These are phyloP conservation scores for Pseudocheirus occidentalis DNA, from an alignment of 2,797 vertebrate species.

Conservation along the genomic window DNA sequence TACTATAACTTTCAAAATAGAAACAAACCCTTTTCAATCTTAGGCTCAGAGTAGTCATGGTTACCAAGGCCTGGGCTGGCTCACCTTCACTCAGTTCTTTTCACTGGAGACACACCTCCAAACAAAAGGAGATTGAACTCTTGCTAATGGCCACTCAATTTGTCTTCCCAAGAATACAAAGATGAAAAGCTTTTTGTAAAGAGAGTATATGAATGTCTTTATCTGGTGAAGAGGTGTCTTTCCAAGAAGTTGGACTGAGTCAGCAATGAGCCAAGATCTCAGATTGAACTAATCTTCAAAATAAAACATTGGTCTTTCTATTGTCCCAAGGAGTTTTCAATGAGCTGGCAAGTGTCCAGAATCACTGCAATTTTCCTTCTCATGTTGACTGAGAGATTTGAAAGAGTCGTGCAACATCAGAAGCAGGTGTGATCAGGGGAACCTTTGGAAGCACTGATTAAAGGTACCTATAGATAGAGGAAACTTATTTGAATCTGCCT, in stretches of 20 bases:
- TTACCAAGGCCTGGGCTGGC: conserved; percentile 57
- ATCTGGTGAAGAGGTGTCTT: conserved; percentile 74
- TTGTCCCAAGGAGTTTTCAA: conserved; percentile 63
- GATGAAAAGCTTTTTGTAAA: conserved; percentile 68
- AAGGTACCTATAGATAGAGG: neutral
- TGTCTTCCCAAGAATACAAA: conserved; percentile 66
- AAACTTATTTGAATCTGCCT: neutral
- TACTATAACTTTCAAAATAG: conserved; percentile 67
- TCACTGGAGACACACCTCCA: conserved; percentile 68
- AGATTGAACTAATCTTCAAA: conserved; percentile 67
- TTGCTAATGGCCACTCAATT: conserved; percentile 63
- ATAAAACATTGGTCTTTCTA: conserved; percentile 51
- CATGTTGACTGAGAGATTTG: conserved; percentile 67
- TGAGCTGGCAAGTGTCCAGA: conserved; percentile 51
- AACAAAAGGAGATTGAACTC: conserved; percentile 63
- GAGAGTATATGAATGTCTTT: conserved; percentile 68
- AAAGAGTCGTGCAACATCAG: conserved; percentile 50
- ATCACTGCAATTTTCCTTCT: conserved; percentile 55
- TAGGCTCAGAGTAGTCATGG: conserved; percentile 72
- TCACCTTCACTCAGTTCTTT: conserved; percentile 63
- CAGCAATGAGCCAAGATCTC: conserved; percentile 72
- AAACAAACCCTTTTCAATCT: conserved; percentile 68
- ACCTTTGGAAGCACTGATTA: conserved; percentile 44
- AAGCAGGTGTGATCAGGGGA: conserved; percentile 53
- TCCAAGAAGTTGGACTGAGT: conserved; percentile 71